Percentiles rank a stretch among this genome's conserved stretches.
Evolutionary conservation across 2,113 vertebrate genomes (phyloP).

Genomic region (Cynopterus brachyotis): DNA sequence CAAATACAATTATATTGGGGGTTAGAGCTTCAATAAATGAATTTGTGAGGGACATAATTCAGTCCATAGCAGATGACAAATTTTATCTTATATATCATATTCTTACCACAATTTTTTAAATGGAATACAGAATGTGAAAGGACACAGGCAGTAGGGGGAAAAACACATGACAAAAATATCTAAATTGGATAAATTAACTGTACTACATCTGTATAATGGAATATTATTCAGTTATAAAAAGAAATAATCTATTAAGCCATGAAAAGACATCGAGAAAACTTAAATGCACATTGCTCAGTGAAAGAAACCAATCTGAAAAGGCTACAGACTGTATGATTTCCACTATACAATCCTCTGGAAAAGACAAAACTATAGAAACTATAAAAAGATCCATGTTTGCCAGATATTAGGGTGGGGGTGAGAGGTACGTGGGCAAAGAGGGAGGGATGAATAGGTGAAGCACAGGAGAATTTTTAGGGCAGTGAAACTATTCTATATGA

Average conservation of each 20-base stretch:
- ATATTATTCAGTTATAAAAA: background rate
- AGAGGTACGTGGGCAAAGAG: background rate
- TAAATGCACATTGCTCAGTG: background rate
- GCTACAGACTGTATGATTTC: background rate
- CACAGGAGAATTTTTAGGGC: background rate
- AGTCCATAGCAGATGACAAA: background rate
- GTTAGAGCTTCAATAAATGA: background rate
- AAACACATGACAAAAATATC: background rate
- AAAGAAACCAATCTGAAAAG: background rate
- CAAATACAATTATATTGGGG: background rate
- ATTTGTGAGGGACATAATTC: background rate
- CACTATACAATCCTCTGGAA: background rate
- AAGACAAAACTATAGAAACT: background rate
- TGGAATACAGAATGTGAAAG: background rate
- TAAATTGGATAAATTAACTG: background rate
- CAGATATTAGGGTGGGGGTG: background rate
- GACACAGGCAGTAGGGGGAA: background rate
- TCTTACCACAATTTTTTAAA: background rate
- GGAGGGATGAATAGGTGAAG: background rate
- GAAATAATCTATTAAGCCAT: background rate
- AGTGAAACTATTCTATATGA: background rate
- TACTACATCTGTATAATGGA: background rate
- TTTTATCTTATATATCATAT: background rate
- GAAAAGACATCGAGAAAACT: background rate
- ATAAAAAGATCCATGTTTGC: background rate